These are phyloP conservation scores for Sylvia atricapilla DNA, from an alignment of 2,113 vertebrate species.

Conservation along the genomic window DNA sequence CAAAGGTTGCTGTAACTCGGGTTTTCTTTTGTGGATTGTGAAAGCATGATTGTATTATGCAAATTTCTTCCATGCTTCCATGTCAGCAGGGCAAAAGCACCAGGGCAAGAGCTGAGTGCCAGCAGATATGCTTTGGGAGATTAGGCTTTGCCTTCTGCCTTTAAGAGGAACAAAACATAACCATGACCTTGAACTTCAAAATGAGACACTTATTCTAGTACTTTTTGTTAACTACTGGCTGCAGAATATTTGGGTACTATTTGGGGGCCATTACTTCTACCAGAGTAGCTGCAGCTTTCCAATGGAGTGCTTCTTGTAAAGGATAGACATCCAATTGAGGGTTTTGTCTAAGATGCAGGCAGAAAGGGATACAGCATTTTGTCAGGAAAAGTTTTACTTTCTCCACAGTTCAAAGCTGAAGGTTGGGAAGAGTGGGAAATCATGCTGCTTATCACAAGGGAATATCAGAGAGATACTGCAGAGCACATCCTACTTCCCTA, in stretches of 20 bases:
- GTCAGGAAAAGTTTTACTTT: not conserved
- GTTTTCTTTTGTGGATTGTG: not conserved
- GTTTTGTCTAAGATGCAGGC: not conserved
- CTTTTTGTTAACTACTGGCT: not conserved
- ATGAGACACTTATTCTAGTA: not conserved
- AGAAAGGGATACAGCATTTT: not conserved
- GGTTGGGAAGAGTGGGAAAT: not conserved
- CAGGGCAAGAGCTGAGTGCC: not conserved
- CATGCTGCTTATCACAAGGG: not conserved
- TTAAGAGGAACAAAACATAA: not conserved
- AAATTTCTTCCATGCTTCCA: not conserved
- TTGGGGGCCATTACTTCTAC: not conserved
- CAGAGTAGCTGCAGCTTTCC: not conserved
- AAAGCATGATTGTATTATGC: not conserved
- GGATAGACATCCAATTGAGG: not conserved
- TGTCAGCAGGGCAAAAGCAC: not conserved
- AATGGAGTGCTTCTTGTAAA: not conserved
- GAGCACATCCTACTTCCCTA: not conserved
- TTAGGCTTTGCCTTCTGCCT: not conserved
- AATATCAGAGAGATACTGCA: not conserved
- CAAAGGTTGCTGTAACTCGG: not conserved
- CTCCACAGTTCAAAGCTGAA: not conserved
- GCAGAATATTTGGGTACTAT: not conserved
- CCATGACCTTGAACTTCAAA: not conserved
- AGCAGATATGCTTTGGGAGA: not conserved